Evolutionary conservation across 2,113 vertebrate genomes (phyloP), one percentile per base, ranked within the genome.

Genomic region (Ictidomys tridecemlineatus): DNA sequence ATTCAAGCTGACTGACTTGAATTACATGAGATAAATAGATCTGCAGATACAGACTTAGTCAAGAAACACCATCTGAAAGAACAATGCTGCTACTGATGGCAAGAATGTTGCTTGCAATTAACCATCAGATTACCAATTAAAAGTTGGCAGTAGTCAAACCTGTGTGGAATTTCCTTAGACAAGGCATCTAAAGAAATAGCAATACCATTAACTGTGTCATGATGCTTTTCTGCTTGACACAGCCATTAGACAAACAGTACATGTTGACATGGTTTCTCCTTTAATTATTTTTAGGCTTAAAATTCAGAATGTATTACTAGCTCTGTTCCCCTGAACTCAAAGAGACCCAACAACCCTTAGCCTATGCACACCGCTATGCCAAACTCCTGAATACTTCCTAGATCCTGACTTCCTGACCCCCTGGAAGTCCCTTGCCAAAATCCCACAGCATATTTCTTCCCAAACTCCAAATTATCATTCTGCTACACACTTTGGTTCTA

Each of bases 241-340:
- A 37, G 13, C 48, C 56, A 73, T 51, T 56, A 94, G 53, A 89
- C 30, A 70, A n/a, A 95, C 7, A 84, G 14, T 61, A 65, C 8
- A 90, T 61, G 17, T 4, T 88, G 65, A 20, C 45, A 94, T 65
- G 67, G 37, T 70, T 92, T 95, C 51, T 51, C 51, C 42, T 85
- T 89, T 58, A 65, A 69, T 84, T 58, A 61, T 63, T 95, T 95
- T 97, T 39, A 89, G 32, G 42, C 28, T 53, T 94, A 86, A 97
- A 93, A 80, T 73, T 95, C 73, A 53, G 39, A 77, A 78, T 93
- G 42, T 3, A 45, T 87, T 85, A 80, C 78, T 56, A 45, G 20
- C 22, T 89, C 67, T 78, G n/a, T 51, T 93, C 8, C 45, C 30
- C 61, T 67, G 85, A 89, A 48, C 93, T 74, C 74, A 11, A 18